phyloP scores from a whole-genome alignment of 2,797 vertebrate species.

The Brotula barbata region DNA sequence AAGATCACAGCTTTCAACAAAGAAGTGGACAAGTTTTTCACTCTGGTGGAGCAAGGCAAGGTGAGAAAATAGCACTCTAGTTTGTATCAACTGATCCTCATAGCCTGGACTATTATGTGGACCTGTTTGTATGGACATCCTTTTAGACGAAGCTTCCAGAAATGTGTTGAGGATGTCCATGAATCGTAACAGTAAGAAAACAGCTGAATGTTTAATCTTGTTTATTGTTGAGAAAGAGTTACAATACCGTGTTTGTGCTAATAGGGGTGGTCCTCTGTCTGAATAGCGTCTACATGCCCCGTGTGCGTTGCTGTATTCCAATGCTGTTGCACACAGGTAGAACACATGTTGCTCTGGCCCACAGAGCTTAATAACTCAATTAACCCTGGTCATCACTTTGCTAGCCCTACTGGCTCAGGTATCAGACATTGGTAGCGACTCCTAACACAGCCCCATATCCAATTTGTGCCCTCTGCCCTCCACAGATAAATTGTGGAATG shows the following conservation, averaged over 20 bases:
- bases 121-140: background rate
- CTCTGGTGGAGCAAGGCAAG: slow-evolving; percentile 94
- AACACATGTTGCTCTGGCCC: slow-evolving; percentile 38
- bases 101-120: background rate
- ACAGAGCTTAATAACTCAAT: slow-evolving; percentile 65
- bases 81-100: background rate
- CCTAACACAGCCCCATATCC: slow-evolving; percentile 54
- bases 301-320: slow-evolving; percentile 19
- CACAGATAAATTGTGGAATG: slow-evolving; percentile 66
- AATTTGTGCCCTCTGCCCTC: slow-evolving; percentile 68
- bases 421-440: slow-evolving; percentile 54
- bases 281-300: slow-evolving; percentile 8
- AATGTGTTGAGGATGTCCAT: no score
- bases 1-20: slow-evolving; percentile 94
- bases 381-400: slow-evolving; percentile 62
- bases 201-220: background rate
- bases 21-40: slow-evolving; percentile 93
- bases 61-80: slow-evolving; percentile 73
- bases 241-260: background rate
- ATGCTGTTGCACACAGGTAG: slow-evolving; percentile 27
- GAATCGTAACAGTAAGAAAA: no score
- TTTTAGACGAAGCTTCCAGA: background rate
- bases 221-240: no score
- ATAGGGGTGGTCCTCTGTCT: background rate
- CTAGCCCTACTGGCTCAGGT: slow-evolving; percentile 52